Evolutionary conservation across 2,888 invertebrate genomes (phyloP).

Genomic region (Digitonthophagus gazella): DNA sequence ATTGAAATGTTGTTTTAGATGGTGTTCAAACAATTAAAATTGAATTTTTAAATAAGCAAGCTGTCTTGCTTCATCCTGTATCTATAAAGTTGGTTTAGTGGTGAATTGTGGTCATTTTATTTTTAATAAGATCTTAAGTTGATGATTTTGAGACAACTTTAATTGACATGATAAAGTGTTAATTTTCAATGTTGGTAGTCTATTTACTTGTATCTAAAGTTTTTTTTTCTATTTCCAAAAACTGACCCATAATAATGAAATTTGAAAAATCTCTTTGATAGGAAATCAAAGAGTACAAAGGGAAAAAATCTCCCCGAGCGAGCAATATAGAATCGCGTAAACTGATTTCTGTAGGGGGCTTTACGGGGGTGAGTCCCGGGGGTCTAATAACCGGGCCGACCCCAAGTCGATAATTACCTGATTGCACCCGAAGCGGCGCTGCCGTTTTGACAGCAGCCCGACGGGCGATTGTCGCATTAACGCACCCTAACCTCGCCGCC

Average conservation of each 20-base stretch:
- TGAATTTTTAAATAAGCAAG: too few species aligned
- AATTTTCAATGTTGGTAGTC: too few species aligned
- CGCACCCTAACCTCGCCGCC: slow-evolving; percentile 17
- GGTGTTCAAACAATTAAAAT: too few species aligned
- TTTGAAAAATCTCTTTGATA: neutral
- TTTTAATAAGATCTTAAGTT: too few species aligned
- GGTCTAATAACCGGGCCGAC: slow-evolving; percentile 46
- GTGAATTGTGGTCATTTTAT: too few species aligned
- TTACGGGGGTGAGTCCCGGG: slow-evolving; percentile 33
- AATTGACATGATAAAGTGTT: too few species aligned
- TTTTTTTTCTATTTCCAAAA: too few species aligned
- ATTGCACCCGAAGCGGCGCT: slow-evolving; percentile 41
- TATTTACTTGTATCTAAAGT: too few species aligned
- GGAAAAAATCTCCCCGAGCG: neutral
- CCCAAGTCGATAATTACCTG: slow-evolving; percentile 47
- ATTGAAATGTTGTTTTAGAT: too few species aligned
- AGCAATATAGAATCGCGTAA: slow-evolving; percentile 8
- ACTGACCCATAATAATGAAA: neutral
- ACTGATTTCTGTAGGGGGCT: slow-evolving; percentile 27
- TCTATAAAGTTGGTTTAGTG: too few species aligned
- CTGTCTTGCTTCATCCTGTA: too few species aligned
- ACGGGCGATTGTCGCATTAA: slow-evolving; percentile 47
- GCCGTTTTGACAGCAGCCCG: slow-evolving; percentile 12
- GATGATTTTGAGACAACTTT: too few species aligned
- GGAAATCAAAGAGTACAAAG: neutral